A percentile compares a stretch with the other conserved stretches of the same genome.
Conservation (phyloP, 2,113 vertebrate genomes). For the Apus apus region DNA sequence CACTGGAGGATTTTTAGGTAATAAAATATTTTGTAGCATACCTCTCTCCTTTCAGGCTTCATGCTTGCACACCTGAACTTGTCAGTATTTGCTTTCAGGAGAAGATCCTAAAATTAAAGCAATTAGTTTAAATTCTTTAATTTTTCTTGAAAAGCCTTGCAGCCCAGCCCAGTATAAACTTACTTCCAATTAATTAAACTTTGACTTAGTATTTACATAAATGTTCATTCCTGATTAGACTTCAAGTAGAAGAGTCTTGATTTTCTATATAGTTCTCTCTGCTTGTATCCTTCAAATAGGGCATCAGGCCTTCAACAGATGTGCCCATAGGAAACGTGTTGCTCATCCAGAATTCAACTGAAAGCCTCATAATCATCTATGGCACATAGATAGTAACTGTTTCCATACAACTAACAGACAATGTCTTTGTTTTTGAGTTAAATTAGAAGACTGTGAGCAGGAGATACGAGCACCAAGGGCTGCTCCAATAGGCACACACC, state of each 20-base stretch:
- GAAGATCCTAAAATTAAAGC: conserved; percentile 67
- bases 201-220: neutral
- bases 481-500: neutral
- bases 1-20: neutral
- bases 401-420: neutral
- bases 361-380: neutral
- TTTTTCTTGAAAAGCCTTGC: neutral
- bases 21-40: neutral
- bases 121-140: neutral
- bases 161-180: neutral
- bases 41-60: conserved; percentile 75
- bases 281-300: neutral
- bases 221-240: neutral
- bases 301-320: neutral
- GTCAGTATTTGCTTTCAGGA: conserved; percentile 79
- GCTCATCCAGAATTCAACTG: neutral
- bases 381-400: neutral
- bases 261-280: neutral
- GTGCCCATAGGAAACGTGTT: neutral
- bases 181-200: neutral
- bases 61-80: conserved; percentile 77
- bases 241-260: neutral
- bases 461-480: neutral
- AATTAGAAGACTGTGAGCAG: neutral
- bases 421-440: neutral